A percentile compares a stretch with the other conserved stretches of the same genome.
Evolutionary conservation across 2,888 invertebrate species (phyloP).

Genomic region (Vanessa cardui): DNA sequence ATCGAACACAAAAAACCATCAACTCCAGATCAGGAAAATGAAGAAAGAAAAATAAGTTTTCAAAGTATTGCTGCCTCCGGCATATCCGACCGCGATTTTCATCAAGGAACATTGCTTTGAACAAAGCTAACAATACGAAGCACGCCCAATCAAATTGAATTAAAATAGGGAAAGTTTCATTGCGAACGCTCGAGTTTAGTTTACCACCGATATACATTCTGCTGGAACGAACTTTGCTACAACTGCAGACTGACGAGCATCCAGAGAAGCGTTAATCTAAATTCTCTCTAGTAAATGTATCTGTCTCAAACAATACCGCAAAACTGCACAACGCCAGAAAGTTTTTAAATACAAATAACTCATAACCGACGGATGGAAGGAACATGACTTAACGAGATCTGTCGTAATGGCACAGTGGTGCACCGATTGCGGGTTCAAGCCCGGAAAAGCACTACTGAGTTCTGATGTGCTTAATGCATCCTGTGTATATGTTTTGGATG

Average conservation of each 20-base stretch:
- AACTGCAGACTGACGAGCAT: conserved; percentile 41
- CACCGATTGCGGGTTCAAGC: no score
- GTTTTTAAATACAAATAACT: conserved; percentile 21
- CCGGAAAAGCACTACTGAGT: no score
- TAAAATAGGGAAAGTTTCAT: conserved; percentile 27
- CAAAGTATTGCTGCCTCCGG: conserved; percentile 9
- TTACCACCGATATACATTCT: conserved; percentile 28
- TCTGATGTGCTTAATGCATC: no score
- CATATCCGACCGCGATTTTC: conserved; percentile 3
- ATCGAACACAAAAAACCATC: conserved; percentile 3
- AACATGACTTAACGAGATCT: no score
- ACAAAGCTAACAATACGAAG: conserved; percentile 19
- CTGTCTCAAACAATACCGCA: conserved; percentile 21
- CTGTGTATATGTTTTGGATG: not conserved
- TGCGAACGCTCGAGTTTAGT: conserved; percentile 27
- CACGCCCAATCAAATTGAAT: conserved; percentile 29
- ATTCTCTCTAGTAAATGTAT: conserved; percentile 30
- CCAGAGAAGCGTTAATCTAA: conserved; percentile 32
- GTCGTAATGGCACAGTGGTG: no score
- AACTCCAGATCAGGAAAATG: not conserved
- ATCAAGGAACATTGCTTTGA: conserved; percentile 14
- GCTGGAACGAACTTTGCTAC: conserved; percentile 32
- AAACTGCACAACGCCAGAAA: conserved; percentile 14
- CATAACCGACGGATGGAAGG: not conserved
- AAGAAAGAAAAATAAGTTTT: conserved; percentile 8